Percentiles rank a stretch among this genome's conserved stretches.
phyloP scores from a whole-genome alignment of 1,140 invertebrate species.

The Zaprionus lachaisei region DNA sequence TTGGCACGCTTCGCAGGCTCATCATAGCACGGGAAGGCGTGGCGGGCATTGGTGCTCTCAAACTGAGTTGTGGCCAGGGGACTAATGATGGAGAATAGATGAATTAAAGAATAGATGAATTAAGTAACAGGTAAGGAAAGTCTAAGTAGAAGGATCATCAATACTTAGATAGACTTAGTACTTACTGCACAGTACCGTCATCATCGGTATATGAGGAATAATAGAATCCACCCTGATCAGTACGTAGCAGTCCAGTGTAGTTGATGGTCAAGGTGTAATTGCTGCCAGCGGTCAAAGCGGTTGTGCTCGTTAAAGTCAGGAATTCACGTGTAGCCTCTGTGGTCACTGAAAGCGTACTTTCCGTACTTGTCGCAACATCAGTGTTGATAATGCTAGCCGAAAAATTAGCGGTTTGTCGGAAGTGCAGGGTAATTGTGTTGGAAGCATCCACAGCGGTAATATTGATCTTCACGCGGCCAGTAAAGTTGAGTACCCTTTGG shows the following conservation, averaged over 20 bases:
- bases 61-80: constrained; percentile 92
- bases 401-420: constrained; percentile 62
- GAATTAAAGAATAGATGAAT: background rate
- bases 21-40: constrained; percentile 95
- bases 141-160: background rate
- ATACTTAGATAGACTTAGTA: constrained; percentile 82
- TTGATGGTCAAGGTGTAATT: constrained; percentile 85
- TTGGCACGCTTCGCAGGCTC: constrained; percentile 93
- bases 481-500: constrained; percentile 85
- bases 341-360: constrained; percentile 14
- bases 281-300: constrained; percentile 56
- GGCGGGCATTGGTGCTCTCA: constrained; percentile 91
- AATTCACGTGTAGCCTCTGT: constrained; percentile 57
- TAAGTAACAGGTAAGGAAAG: background rate
- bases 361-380: constrained; percentile 1
- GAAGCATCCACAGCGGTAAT: constrained; percentile 78
- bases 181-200: constrained; percentile 85
- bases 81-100: constrained; percentile 77
- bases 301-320: constrained; percentile 52
- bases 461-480: constrained; percentile 86
- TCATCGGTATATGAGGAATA: constrained; percentile 88
- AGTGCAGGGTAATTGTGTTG: constrained; percentile 85
- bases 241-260: constrained; percentile 86
- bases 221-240: constrained; percentile 91
- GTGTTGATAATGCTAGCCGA: constrained; percentile 51